Percentiles rank a stretch among this genome's conserved stretches.
Evolutionary conservation across 2,113 vertebrate species (phyloP).

Genomic region (Rhadina sibilatrix): DNA sequence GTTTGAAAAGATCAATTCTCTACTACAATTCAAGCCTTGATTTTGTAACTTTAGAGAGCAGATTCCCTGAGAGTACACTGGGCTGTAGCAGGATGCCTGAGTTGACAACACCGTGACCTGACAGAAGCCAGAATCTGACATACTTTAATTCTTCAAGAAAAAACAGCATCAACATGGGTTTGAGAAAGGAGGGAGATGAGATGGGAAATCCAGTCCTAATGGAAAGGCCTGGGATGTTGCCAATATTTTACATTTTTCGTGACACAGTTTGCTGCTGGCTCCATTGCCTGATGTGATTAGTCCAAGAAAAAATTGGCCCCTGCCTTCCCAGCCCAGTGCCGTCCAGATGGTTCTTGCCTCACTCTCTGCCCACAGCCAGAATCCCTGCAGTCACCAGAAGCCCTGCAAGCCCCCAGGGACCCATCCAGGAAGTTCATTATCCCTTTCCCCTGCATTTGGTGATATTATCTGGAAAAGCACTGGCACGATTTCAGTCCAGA

Average conservation of each 20-base stretch:
- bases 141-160: not conserved
- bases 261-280: constrained; percentile 6
- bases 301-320: not conserved
- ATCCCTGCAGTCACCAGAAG: not conserved
- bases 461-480: not conserved
- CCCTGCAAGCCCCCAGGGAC: not conserved
- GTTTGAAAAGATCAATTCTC: constrained; percentile 27
- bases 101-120: not conserved
- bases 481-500: not conserved
- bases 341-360: not conserved
- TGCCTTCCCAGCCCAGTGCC: not conserved
- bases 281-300: not conserved
- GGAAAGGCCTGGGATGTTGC: not conserved
- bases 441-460: not conserved
- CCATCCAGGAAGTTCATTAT: not conserved
- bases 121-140: not conserved
- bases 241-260: not conserved
- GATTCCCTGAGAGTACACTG: not conserved
- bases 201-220: not conserved
- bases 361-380: not conserved
- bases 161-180: not conserved
- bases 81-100: not conserved
- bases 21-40: not conserved
- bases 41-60: not conserved
- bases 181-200: not conserved